Evolutionary conservation across 2,888 invertebrate species (phyloP).

Genomic region (Strigamia maritima): DNA sequence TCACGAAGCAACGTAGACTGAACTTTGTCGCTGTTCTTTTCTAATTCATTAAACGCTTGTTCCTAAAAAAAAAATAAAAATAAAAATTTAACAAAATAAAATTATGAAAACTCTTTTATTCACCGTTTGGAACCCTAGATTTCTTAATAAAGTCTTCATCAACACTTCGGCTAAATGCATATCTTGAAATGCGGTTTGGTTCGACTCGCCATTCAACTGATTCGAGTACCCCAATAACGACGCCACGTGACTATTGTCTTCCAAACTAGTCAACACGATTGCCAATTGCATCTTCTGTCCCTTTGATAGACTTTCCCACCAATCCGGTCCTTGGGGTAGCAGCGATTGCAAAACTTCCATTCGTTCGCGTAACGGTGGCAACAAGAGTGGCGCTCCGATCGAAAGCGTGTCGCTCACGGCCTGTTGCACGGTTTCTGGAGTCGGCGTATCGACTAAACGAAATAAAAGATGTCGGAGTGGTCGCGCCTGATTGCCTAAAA

Average conservation of each 20-base stretch:
- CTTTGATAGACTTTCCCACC: slow-evolving; percentile 55
- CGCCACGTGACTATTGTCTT: slow-evolving; percentile 61
- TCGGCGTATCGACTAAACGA: slow-evolving; percentile 52
- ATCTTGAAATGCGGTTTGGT: slow-evolving; percentile 44
- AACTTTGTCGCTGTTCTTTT: slow-evolving; percentile 45
- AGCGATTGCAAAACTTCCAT: slow-evolving; percentile 60
- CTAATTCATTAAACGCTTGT: slow-evolving; percentile 50
- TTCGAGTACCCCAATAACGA: slow-evolving; percentile 57
- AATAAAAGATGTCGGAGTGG: slow-evolving; percentile 60
- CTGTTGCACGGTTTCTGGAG: slow-evolving; percentile 57
- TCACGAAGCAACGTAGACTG: slow-evolving; percentile 1
- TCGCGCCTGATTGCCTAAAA: slow-evolving; percentile 59
- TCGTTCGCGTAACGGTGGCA: slow-evolving; percentile 61
- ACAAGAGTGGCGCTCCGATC: slow-evolving; percentile 60
- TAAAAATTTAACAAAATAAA: neutral
- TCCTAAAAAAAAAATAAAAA: slow-evolving; percentile 47
- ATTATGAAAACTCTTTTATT: slow-evolving; percentile 45
- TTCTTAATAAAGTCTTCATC: slow-evolving; percentile 59
- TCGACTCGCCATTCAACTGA: slow-evolving; percentile 42
- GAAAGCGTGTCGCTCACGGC: slow-evolving; percentile 60
- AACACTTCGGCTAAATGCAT: slow-evolving; percentile 55
- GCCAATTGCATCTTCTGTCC: slow-evolving; percentile 62
- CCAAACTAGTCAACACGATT: slow-evolving; percentile 61
- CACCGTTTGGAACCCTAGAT: slow-evolving; percentile 59
- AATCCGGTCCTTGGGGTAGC: slow-evolving; percentile 57